Conservation (phyloP, 2,797 vertebrate genomes). For the Champsocephalus esox region DNA sequence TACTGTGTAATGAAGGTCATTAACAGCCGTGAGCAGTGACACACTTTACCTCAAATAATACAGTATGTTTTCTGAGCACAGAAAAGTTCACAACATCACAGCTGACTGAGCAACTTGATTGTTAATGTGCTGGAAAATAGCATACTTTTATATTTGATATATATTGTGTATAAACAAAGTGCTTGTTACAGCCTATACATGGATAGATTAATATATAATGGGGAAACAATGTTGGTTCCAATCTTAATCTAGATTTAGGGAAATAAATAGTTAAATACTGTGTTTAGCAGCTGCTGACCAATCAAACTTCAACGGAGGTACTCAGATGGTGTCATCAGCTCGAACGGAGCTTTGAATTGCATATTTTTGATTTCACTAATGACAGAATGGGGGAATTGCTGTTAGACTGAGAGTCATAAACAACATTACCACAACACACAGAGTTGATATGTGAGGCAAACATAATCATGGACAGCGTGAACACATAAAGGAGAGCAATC, state of each 20-base stretch:
- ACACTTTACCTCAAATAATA: constrained; percentile 14
- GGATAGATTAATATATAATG: background rate
- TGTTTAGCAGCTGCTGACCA: background rate
- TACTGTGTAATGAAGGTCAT: constrained; percentile 25
- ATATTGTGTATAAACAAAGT: background rate
- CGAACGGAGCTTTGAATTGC: constrained; percentile 31
- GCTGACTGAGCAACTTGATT: background rate
- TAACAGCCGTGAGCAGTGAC: constrained; percentile 7
- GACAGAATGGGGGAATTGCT: constrained; percentile 29
- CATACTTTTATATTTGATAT: background rate
- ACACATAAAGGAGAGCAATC: background rate
- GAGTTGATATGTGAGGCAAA: constrained; percentile 9
- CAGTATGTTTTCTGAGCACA: constrained; percentile 7
- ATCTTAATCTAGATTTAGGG: background rate
- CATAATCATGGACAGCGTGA: background rate
- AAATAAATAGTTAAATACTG: constrained; percentile 17
- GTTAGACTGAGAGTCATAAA: constrained; percentile 6
- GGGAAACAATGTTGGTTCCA: background rate
- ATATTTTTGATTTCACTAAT: constrained; percentile 48
- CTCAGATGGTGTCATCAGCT: constrained; percentile 22
- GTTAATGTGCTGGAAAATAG: background rate
- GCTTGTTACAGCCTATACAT: background rate
- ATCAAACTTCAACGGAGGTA: constrained; percentile 8
- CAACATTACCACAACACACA: constrained; percentile 1
- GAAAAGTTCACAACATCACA: background rate